Percentiles rank a stretch among this genome's conserved stretches.
Evolutionary conservation across 2,888 invertebrate species (phyloP).

Genomic region (Lasioglossum pauxillum): DNA sequence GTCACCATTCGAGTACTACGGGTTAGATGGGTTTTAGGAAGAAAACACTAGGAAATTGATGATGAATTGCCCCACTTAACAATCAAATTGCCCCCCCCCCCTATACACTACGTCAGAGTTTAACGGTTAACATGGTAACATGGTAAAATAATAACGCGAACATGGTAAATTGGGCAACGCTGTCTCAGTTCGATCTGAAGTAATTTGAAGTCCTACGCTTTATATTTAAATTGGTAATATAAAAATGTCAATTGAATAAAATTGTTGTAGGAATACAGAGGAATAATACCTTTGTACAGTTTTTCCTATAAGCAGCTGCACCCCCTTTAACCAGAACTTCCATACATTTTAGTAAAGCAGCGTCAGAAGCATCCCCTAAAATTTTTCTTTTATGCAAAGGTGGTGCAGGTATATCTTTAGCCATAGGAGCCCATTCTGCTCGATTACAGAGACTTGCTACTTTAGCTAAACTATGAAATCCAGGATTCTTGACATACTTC

Average conservation of each 20-base stretch:
- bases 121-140: no score
- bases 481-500: slow-evolving; percentile 84
- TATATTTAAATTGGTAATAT: neutral
- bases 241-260: neutral
- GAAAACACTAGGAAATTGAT: no score
- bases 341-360: slow-evolving; percentile 89
- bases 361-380: slow-evolving; percentile 90
- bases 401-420: slow-evolving; percentile 83
- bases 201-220: no score
- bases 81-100: no score
- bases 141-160: no score
- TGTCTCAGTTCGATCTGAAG: no score
- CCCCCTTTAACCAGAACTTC: slow-evolving; percentile 86
- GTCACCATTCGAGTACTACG: no score
- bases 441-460: slow-evolving; percentile 89
- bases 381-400: slow-evolving; percentile 86
- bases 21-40: no score
- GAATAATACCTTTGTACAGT: slow-evolving; percentile 85
- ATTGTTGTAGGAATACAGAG: no score
- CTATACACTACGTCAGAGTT: no score
- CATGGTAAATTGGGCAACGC: no score
- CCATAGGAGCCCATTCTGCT: slow-evolving; percentile 87
- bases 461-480: slow-evolving; percentile 70
- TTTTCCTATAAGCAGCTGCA: slow-evolving; percentile 85
- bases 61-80: no score